Percentiles rank a stretch among this genome's conserved stretches.
phyloP scores from a whole-genome alignment of 2,113 vertebrate genomes.

The Callopanchax toddi region DNA sequence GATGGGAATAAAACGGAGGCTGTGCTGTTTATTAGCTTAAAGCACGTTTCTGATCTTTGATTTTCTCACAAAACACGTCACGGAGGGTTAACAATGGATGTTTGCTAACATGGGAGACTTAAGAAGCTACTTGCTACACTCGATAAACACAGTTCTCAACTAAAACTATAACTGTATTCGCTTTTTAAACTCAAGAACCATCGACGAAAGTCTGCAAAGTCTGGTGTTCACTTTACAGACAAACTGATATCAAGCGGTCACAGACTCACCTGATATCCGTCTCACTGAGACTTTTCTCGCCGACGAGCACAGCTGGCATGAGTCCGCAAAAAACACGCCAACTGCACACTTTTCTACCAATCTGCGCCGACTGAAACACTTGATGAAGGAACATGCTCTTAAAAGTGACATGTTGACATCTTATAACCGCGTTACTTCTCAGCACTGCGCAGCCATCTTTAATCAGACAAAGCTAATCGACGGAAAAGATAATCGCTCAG shows the following conservation, averaged over 20 bases:
- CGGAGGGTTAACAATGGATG: no score
- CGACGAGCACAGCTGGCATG: conserved; percentile 54
- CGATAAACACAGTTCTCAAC: not conserved
- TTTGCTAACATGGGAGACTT: no score
- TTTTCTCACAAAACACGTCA: no score
- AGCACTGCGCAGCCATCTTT: conserved; percentile 75
- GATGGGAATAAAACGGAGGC: no score
- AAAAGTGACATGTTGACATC: conserved; percentile 81
- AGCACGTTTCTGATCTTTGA: no score
- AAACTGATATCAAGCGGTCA: not conserved
- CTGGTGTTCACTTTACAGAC: not conserved
- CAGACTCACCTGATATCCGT: conserved; percentile 67
- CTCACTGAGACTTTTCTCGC: conserved; percentile 29
- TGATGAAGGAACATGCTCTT: conserved; percentile 67
- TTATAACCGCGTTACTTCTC: conserved; percentile 62
- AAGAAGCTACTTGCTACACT: no score
- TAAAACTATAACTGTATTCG: not conserved
- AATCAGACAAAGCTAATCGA: conserved; percentile 63
- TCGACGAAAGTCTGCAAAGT: not conserved
- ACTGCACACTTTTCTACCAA: conserved; percentile 43
- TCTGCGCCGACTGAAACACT: conserved; percentile 43
- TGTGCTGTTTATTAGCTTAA: no score
- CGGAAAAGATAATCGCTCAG: not conserved
- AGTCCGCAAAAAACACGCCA: conserved; percentile 23
- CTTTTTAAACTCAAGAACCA: not conserved